phyloP scores from a whole-genome alignment of 2,797 vertebrate genomes.

The Todus mexicanus region DNA sequence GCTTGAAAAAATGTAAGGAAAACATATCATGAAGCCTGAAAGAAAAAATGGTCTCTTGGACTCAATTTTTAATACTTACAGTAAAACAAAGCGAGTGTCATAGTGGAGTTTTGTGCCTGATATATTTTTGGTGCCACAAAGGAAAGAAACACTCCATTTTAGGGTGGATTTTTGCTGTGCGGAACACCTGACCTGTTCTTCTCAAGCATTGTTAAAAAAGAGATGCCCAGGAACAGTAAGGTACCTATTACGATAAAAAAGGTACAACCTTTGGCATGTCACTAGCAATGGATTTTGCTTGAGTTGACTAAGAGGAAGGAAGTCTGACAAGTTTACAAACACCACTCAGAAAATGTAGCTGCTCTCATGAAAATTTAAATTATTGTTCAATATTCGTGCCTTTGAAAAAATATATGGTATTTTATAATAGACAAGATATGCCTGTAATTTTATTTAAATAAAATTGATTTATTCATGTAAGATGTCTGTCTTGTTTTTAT shows the following conservation, averaged over 20 bases:
- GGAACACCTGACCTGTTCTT: background rate
- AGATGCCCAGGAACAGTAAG: background rate
- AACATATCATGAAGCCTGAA: background rate
- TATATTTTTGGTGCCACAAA: background rate
- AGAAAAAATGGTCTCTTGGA: background rate
- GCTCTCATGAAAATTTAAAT: conserved; percentile 41
- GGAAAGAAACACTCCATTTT: background rate
- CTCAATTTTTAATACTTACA: background rate
- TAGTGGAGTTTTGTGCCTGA: background rate
- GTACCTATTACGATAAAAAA: background rate
- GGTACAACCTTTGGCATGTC: background rate
- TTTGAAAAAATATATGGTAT: background rate
- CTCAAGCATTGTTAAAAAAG: background rate
- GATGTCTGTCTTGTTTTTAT: background rate
- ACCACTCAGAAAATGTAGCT: background rate
- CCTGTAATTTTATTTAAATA: conserved; percentile 63
- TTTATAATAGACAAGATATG: background rate
- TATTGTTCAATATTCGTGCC: conserved; percentile 38
- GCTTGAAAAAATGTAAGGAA: background rate
- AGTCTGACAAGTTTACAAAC: conserved; percentile 2
- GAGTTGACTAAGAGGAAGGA: background rate
- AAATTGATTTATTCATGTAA: conserved; percentile 38
- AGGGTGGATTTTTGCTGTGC: background rate
- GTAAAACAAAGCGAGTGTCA: background rate
- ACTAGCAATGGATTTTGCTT: background rate